A percentile compares a stretch with the other conserved stretches of the same genome.
Conservation (phyloP, 2,888 invertebrate species). For the Idaea straminata region DNA sequence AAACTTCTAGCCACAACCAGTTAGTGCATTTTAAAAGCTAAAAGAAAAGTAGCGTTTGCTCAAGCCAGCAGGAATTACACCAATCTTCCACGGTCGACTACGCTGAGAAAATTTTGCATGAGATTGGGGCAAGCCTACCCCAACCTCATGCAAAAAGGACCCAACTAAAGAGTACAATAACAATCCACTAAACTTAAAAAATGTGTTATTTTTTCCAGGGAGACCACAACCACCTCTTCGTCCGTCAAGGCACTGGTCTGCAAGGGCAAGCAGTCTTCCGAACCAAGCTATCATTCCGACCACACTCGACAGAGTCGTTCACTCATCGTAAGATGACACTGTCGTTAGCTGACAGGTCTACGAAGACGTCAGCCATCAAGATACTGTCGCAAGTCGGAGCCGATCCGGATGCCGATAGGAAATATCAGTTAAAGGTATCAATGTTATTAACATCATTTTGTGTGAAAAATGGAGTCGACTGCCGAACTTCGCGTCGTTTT, state of each 20-base stretch:
- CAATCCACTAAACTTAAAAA: too few relatives aligned
- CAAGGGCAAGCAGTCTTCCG: slow-evolving; percentile 98
- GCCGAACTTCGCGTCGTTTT: too few relatives aligned
- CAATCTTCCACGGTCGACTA: too few relatives aligned
- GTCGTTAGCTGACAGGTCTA: slow-evolving; percentile 96
- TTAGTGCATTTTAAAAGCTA: too few relatives aligned
- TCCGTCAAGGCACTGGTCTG: slow-evolving; percentile 98
- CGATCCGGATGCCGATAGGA: slow-evolving; percentile 96
- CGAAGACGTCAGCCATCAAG: slow-evolving; percentile 96
- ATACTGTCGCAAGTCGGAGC: slow-evolving; percentile 95
- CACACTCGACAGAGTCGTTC: slow-evolving; percentile 99
- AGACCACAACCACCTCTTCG: slow-evolving; percentile 98
- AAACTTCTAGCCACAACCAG: too few relatives aligned
- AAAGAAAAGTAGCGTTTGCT: too few relatives aligned
- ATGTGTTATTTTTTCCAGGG: slow-evolving; percentile 85
- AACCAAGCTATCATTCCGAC: slow-evolving; percentile 97
- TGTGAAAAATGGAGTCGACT: too few relatives aligned
- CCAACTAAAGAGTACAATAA: too few relatives aligned
- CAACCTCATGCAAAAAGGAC: too few relatives aligned
- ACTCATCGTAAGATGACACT: slow-evolving; percentile 99
- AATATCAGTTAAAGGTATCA: slow-evolving; percentile 91
- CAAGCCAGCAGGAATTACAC: too few relatives aligned
- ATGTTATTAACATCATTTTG: neutral
- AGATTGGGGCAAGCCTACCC: too few relatives aligned
- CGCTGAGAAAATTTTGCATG: too few relatives aligned